Conservation (phyloP, 2,797 vertebrate species). For the Myotis pilosus region DNA sequence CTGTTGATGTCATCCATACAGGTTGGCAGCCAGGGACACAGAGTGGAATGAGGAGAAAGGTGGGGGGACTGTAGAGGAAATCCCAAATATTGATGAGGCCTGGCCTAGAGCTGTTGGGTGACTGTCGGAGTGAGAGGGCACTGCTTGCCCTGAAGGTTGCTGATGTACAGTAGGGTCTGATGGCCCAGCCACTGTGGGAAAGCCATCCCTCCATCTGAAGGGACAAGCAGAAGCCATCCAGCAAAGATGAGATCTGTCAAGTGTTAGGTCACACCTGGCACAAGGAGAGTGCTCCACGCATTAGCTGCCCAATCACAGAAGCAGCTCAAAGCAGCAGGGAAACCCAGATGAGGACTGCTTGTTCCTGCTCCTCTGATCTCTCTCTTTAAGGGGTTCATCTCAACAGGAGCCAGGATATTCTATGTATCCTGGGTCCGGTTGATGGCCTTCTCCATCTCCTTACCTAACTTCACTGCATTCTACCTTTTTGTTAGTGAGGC, state of each 20-base stretch:
- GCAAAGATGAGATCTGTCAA: neutral
- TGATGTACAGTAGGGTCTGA: too few relatives aligned
- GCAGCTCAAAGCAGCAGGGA: neutral
- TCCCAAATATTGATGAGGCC: too few relatives aligned
- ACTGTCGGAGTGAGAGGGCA: too few relatives aligned
- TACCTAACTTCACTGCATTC: neutral
- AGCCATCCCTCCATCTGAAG: too few relatives aligned
- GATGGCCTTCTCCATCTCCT: neutral
- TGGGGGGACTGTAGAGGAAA: too few relatives aligned
- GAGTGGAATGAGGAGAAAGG: neutral
- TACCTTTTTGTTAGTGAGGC: neutral
- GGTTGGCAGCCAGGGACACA: neutral
- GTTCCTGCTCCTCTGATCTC: neutral
- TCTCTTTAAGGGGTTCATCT: neutral
- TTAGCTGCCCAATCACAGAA: neutral
- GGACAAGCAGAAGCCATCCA: neutral
- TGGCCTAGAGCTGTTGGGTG: too few relatives aligned
- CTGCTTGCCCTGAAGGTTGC: too few relatives aligned
- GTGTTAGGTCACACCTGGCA: neutral
- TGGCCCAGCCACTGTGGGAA: too few relatives aligned
- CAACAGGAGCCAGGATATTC: neutral
- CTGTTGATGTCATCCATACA: neutral
- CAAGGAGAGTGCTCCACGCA: neutral
- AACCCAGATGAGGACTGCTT: neutral
- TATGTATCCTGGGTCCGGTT: neutral